A percentile compares a stretch with the other conserved stretches of the same genome.
Evolutionary conservation across 2,888 invertebrate species (phyloP).

Genomic region (Sinodicranocentrus sp.): DNA sequence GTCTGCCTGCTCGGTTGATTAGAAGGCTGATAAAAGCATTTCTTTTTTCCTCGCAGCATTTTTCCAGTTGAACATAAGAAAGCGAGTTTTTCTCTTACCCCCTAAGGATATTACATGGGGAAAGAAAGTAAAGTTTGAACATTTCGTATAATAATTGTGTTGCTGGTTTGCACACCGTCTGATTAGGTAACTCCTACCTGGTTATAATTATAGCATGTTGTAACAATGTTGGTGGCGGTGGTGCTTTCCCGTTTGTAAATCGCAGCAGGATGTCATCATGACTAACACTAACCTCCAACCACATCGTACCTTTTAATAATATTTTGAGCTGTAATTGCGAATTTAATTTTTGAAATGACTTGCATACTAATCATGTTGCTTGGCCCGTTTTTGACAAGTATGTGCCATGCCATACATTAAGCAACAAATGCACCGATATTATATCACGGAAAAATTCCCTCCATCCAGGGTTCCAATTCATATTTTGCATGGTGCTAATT

Average conservation of each 20-base stretch:
- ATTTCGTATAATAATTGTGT: too few species aligned
- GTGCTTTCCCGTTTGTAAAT: slow-evolving; percentile 1
- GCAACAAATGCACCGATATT: neutral
- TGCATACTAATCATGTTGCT: slow-evolving; percentile 36
- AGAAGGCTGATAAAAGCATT: too few species aligned
- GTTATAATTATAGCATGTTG: too few species aligned
- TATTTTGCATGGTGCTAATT: slow-evolving; percentile 38
- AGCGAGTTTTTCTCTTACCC: too few species aligned
- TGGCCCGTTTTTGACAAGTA: slow-evolving; percentile 22
- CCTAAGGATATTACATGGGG: too few species aligned
- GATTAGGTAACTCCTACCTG: too few species aligned
- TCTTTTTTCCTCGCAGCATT: too few species aligned
- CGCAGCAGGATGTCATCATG: slow-evolving; percentile 34
- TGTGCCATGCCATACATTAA: neutral
- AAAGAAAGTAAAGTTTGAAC: too few species aligned
- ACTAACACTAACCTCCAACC: neutral
- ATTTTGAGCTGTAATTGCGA: slow-evolving; percentile 15
- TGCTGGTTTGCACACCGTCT: too few species aligned
- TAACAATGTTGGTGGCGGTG: too few species aligned
- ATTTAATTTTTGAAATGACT: slow-evolving; percentile 2
- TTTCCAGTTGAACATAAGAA: too few species aligned
- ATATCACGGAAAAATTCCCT: slow-evolving; percentile 10
- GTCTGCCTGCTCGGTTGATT: too few species aligned
- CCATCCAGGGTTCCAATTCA: slow-evolving; percentile 21
- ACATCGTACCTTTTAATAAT: neutral